Base-by-base conservation (phyloP, 2,888 invertebrate genomes). In the Eumerus sabulonum region DNA sequence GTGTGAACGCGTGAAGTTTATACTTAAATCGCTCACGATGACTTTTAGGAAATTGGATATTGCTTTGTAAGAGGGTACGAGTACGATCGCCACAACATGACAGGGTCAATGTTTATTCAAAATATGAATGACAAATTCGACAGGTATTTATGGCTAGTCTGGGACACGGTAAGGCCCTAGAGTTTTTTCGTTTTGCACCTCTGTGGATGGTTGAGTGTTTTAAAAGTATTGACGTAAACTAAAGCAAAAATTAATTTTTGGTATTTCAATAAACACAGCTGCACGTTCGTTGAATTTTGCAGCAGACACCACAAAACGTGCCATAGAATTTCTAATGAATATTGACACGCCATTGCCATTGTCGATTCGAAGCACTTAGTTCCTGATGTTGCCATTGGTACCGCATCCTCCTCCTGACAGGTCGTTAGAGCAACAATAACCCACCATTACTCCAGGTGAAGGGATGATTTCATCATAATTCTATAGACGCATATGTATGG, bases 291-390 rank as follows among this genome's bases (percentile, higher is more conserved):
- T 40, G 40, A 74, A 68, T 56, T 62, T 56, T 74, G 38, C 68
- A 60, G 27, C 68, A 60, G 27, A 62, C 44, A 38, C 45, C 50
- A 38, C 9, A 42, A 50, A 27, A 62, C 62, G 68, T 68, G 68
- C 56, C 50, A 40, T 27, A 62, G 48, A 67, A 67, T 74, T 62
- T 50, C 14, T 57, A 74, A 68, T 68, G 60, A 54, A 59, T 16
- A 36, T 40, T 62, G 17, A 36, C 62, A 68, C 13, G 50, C 14
- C 40, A 59, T 44, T 18, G 27, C 14, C 40, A 59, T 44, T 18
- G 27, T 14, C 19, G 0, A 17, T 11, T 38, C 11, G 13, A 48
- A 67, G 17, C 54, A 73, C 73, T 73, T 67, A 60, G 17, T 12
- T 60, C 54, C 59, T 66, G 47, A 45, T 72, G 57, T 27, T 57